Evolutionary conservation across 2,888 invertebrate genomes (phyloP).

Genomic region (Xestia xanthographa): DNA sequence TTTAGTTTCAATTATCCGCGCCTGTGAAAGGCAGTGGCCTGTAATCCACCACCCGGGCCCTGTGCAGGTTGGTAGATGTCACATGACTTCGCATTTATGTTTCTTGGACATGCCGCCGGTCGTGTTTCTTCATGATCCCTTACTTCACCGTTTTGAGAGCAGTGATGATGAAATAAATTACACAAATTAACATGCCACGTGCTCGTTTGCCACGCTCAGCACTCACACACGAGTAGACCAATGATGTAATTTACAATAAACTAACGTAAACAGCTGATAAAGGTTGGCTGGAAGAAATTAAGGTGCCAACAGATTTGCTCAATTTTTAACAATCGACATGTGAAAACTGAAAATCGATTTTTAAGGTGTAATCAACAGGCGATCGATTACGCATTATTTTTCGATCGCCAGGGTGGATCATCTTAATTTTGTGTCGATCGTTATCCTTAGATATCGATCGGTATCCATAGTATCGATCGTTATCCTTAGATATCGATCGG

Average conservation of each 20-base stretch:
- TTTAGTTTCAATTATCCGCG: too few species aligned
- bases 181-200: background rate
- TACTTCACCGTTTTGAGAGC: background rate
- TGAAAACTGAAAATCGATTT: background rate
- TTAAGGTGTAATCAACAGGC: background rate
- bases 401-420: background rate
- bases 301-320: background rate
- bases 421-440: too few species aligned
- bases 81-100: background rate
- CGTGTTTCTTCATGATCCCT: background rate
- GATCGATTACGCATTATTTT: background rate
- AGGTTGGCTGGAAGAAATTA: background rate
- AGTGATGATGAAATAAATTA: background rate
- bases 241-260: conserved; percentile 1
- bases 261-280: background rate
- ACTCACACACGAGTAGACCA: background rate
- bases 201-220: background rate
- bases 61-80: background rate
- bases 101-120: background rate
- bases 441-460: too few species aligned
- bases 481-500: background rate
- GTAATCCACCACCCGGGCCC: background rate
- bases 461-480: background rate
- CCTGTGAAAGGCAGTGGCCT: background rate
- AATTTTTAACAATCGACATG: background rate